Evolutionary conservation across 2,888 invertebrate species (phyloP), one percentile per base, ranked within the genome.

Genomic region (Lasioglossum leucozonium): DNA sequence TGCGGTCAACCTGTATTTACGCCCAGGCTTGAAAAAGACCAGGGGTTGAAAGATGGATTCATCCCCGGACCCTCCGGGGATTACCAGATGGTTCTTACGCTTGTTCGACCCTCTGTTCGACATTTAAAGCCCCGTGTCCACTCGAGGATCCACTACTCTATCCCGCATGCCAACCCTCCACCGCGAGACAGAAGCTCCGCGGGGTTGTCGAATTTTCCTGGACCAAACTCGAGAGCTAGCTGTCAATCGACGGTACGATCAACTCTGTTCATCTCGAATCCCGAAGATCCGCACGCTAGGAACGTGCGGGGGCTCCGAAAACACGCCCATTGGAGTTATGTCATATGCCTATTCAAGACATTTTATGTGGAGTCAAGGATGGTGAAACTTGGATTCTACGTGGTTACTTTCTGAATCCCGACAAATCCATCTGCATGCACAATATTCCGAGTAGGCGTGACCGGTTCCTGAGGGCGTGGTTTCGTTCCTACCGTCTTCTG

Each of bases 1-100:
- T 34, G 75, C 67, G 78, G 79, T 73, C 82, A 77, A 75, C 65
- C 79, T 78, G 86, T 83, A 84, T 90, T 89, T 85, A 88, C 81
- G 73, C 75, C 55, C 77, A 77, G 26, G 79, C 72, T 85, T 51
- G 79, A 72, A 81, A 84, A 83, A 80, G 83, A 74, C 47, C 51
- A 37, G 72, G 73, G 81, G 83, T 85, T 77, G 72, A 82, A 79
- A 80, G 82, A 47, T 80, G 42, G 79, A 79, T 77, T 30, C 51
- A 22, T 37, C 55, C 74, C 30, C 22, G 40, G 76, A 80, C 65
- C 40, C 58, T 72, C 37, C 16, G 34, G 72, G 77, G 75, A 73
- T 78, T 72, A 75, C 44, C 37, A 51, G n/a, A 34, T n/a, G 72
- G 47, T 44, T 22, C 37, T 72, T 42, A 37, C 5, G 10, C 65